These are phyloP conservation scores for Nannoperca australis DNA, from an alignment of 2,797 vertebrate species.

Conservation along the genomic window DNA sequence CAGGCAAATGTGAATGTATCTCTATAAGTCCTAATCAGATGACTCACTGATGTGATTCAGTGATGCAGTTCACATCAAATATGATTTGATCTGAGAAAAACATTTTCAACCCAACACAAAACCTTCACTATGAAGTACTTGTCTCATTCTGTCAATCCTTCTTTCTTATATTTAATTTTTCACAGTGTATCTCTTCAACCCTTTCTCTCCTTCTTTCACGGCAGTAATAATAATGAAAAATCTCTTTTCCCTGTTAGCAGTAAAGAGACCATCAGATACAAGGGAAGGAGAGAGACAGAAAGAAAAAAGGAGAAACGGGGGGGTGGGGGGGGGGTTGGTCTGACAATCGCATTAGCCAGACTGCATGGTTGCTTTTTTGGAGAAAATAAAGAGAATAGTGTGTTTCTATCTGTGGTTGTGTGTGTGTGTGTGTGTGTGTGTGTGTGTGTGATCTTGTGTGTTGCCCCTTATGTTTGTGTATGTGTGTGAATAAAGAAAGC, in stretches of 20 bases:
- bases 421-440: slow-evolving; percentile 30
- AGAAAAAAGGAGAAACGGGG: not conserved
- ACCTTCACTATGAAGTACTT: slow-evolving; percentile 18
- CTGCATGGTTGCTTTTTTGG: slow-evolving; percentile 54
- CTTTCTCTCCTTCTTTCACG: slow-evolving; percentile 42
- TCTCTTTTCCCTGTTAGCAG: slow-evolving; percentile 54
- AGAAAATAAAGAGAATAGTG: slow-evolving; percentile 44
- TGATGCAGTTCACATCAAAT: slow-evolving; percentile 15
- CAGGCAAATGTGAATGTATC: not conserved
- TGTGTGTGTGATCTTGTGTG: slow-evolving; percentile 9
- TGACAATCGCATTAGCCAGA: slow-evolving; percentile 65
- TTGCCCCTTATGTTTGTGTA: slow-evolving; percentile 14
- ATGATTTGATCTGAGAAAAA: slow-evolving; percentile 6
- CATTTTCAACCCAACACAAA: slow-evolving; percentile 16
- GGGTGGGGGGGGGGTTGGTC: not conserved
- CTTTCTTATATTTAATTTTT: slow-evolving; percentile 30
- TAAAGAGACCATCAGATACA: slow-evolving; percentile 66
- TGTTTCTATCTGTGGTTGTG: slow-evolving; percentile 37
- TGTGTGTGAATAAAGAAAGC: slow-evolving; percentile 38
- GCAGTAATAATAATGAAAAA: slow-evolving; percentile 63
- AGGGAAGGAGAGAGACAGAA: slow-evolving; percentile 9
- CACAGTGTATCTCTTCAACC: slow-evolving; percentile 46
- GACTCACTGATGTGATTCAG: slow-evolving; percentile 24
- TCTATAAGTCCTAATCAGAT: not conserved
- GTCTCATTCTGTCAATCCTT: not conserved